These are phyloP conservation scores for Palythoa grandiflora DNA, from an alignment of 92 coral and sea anemone genomes.

Conservation along the genomic window DNA sequence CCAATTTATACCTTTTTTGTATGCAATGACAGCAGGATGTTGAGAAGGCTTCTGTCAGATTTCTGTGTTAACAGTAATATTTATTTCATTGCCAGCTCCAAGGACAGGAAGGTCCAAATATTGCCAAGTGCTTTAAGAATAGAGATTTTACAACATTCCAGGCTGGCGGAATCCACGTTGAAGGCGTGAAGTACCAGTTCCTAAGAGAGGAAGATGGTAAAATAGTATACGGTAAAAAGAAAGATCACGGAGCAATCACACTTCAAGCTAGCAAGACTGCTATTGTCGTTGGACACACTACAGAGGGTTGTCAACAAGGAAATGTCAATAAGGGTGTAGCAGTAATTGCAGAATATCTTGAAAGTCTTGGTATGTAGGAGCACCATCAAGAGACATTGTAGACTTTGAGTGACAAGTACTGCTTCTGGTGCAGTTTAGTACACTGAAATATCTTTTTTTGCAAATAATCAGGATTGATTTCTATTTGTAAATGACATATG, in stretches of 20 bases:
- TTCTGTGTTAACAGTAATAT: neutral
- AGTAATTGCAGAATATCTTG: conserved; percentile 77
- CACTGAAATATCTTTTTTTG: neutral
- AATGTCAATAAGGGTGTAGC: conserved; percentile 74
- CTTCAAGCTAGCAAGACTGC: conserved; percentile 73
- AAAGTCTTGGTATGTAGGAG: conserved; percentile 62
- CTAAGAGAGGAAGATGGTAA: conserved; percentile 70
- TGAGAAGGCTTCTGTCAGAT: neutral
- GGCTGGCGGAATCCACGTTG: conserved; percentile 51
- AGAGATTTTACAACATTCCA: conserved; percentile 57
- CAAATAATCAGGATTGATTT: conserved; percentile 31
- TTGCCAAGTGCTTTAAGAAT: conserved; percentile 63
- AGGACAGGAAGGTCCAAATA: conserved; percentile 34
- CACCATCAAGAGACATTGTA: conserved; percentile 12
- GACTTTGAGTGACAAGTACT: conserved; percentile 10
- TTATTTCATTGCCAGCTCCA: conserved; percentile 16
- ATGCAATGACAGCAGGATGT: neutral
- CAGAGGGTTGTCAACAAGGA: conserved; percentile 78
- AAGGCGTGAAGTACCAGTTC: conserved; percentile 53
- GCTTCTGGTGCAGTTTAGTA: conserved; percentile 26
- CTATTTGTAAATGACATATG: conserved; percentile 11
- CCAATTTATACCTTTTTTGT: too few relatives aligned
- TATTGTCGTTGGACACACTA: conserved; percentile 60
- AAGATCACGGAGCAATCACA: conserved; percentile 61
- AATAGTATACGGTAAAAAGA: conserved; percentile 57